Conservation (phyloP, 2,797 vertebrate species). For the Apodemus agrarius region DNA sequence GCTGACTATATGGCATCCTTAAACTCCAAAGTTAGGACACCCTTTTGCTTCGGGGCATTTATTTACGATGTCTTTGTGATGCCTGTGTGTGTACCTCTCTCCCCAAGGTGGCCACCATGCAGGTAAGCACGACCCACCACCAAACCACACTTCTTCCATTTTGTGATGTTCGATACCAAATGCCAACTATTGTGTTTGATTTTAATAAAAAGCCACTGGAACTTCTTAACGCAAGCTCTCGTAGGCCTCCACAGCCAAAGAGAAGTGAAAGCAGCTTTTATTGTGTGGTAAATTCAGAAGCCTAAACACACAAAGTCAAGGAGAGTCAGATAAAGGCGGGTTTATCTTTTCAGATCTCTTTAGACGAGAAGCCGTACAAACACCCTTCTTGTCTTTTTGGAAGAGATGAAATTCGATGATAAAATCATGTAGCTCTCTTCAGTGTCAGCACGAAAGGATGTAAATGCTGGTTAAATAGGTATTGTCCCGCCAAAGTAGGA, state of each 20-base stretch:
- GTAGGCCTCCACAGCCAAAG: neutral
- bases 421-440: slow-evolving; percentile 2
- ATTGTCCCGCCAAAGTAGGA: neutral
- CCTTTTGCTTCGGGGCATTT: neutral
- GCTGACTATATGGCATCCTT: neutral
- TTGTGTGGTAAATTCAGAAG: slow-evolving; percentile 29
- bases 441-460: neutral
- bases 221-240: slow-evolving; percentile 16
- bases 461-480: slow-evolving; percentile 14
- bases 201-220: slow-evolving; percentile 23
- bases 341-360: slow-evolving; percentile 54
- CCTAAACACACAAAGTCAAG: neutral
- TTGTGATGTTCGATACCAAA: neutral
- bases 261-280: neutral
- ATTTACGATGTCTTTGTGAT: slow-evolving; percentile 37
- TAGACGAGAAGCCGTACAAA: slow-evolving; percentile 31
- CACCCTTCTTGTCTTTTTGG: slow-evolving; percentile 17
- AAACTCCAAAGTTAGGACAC: neutral
- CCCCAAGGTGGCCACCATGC: neutral
- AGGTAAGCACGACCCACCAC: neutral
- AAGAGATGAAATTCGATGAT: slow-evolving; percentile 23
- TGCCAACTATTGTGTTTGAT: neutral
- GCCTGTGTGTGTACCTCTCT: neutral
- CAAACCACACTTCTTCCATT: neutral
- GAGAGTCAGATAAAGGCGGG: slow-evolving; percentile 33